Base-by-base conservation (phyloP, 64 coral and sea anemone genomes). In the Acropora yongei region DNA sequence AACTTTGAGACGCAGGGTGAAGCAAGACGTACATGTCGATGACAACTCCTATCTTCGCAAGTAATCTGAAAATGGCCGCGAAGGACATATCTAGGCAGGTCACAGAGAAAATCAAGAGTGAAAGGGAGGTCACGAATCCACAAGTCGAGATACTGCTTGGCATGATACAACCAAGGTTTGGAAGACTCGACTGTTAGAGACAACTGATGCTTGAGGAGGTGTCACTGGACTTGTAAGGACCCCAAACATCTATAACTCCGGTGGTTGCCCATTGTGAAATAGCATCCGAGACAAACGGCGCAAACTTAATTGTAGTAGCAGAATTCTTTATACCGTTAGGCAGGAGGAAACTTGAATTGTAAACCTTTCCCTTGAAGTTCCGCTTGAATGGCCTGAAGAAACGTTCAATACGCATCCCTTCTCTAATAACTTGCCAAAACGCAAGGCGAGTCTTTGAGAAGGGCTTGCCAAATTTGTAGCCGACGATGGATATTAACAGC, bases 191-290 rank as follows among this genome's bases (percentile, higher is more conserved):
- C 61, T 13, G 61, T 66, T 2, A 66, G 61, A 13, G 61, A 14
- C 14, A 66, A 66, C 8, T 13, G 9, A 2, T 13, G 17, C 14
- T 17, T 9, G 30, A 66, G 61, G 61, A 17, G 61, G 61, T 66
- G 61, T 17, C 14, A 66, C 14, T 13, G 9, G 9, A 66, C 30
- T 66, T 14, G 9, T 13, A 8, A 66, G 61, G 61, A 17, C 61
- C 61, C 61, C 61, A 66, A 9, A 66, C 61, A 66, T 9, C 61
- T 66, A 66, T 66, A 66, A 66, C 61, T 74, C 45, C 74, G 3
- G 83, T 86, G 1, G 90, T 20, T 2, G 86, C 19, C 51, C 12
- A 84, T 3, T 51, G 83, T 42, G 84, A 45, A 17, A 94, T 89
- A 20, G 74, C 77, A 66, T 66, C 61, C 8, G 61, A 66, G 61